Evolutionary conservation across 2,113 vertebrate species (phyloP).

Genomic region (Herpetotheres cachinnans): DNA sequence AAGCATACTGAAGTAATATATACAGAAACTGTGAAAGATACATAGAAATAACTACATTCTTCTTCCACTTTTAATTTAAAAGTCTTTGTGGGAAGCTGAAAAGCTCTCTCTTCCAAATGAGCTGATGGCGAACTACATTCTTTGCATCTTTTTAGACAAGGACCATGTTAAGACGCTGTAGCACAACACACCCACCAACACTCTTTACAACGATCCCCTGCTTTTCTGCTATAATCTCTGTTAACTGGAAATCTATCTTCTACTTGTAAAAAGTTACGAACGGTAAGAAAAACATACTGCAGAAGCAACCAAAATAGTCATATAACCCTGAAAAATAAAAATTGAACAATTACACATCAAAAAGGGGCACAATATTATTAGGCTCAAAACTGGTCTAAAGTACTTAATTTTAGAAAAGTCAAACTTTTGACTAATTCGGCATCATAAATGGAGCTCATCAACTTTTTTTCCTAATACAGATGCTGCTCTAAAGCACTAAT

Average conservation of each 20-base stretch:
- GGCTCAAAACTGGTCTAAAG: not conserved
- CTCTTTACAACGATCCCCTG: not conserved
- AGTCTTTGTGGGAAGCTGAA: not conserved
- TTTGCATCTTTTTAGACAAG: not conserved
- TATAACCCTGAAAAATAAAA: not conserved
- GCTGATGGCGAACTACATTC: not conserved
- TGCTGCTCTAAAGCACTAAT: not conserved
- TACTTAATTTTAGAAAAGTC: not conserved
- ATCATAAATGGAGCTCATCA: not conserved
- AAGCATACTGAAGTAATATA: not conserved
- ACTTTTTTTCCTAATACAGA: not conserved
- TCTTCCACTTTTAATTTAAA: not conserved
- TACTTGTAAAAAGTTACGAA: not conserved
- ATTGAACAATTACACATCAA: not conserved
- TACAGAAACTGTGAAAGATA: not conserved
- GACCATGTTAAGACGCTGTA: not conserved
- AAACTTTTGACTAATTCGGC: not conserved
- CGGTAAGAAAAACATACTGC: not conserved
- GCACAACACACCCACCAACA: not conserved
- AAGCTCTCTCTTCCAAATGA: not conserved
- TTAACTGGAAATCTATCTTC: not conserved
- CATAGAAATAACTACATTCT: not conserved
- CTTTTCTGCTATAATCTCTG: not conserved
- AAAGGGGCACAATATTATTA: accelerated
- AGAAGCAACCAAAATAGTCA: not conserved